Evolutionary conservation across 2,888 invertebrate species (phyloP).

Genomic region (Caenorhabditis sp.): DNA sequence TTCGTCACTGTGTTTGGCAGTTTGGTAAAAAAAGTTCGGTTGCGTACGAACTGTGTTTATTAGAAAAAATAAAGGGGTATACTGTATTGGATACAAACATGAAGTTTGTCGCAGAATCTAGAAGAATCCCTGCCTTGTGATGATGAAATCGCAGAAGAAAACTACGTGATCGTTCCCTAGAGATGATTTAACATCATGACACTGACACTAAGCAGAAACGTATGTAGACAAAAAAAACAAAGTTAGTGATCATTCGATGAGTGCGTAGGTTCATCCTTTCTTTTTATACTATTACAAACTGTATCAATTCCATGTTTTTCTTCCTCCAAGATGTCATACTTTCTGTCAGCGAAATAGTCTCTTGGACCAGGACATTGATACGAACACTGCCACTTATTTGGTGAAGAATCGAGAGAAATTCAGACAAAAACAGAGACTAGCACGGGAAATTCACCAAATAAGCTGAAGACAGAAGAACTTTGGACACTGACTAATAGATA

Average conservation of each 20-base stretch:
- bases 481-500: conserved; percentile 13
- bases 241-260: neutral
- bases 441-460: conserved; percentile 36
- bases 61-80: no score
- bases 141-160: neutral
- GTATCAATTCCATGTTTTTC: conserved; percentile 23
- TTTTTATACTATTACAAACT: conserved; percentile 10
- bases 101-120: no score
- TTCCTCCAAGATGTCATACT: conserved; percentile 38
- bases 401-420: conserved; percentile 31
- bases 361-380: conserved; percentile 22
- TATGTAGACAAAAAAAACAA: neutral
- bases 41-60: neutral
- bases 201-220: no score
- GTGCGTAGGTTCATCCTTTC: neutral
- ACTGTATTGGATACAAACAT: no score
- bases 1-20: neutral
- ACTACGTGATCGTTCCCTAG: neutral
- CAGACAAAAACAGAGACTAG: neutral
- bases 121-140: neutral
- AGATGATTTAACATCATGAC: no score
- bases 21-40: neutral
- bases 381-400: conserved; percentile 24
- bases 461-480: conserved; percentile 53
- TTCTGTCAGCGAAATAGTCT: conserved; percentile 45